Conservation (phyloP, 2,888 invertebrate genomes). For the Himalopsyche anomala region DNA sequence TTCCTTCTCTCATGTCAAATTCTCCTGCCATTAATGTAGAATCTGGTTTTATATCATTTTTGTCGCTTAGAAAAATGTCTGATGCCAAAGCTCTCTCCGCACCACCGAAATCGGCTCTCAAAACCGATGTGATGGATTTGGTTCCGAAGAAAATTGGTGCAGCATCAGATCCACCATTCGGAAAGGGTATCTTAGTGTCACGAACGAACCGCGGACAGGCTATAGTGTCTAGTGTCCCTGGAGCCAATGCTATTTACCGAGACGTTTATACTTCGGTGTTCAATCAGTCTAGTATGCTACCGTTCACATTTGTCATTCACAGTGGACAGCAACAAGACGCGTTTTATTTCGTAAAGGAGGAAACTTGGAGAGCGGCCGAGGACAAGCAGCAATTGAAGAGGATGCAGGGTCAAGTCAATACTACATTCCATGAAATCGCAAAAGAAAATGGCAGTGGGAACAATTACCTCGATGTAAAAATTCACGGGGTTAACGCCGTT, state of each 20-base stretch:
- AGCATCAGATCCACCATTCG: slow-evolving; percentile 92
- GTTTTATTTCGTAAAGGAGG: slow-evolving; percentile 95
- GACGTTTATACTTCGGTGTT: slow-evolving; percentile 96
- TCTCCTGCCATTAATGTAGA: slow-evolving; percentile 85
- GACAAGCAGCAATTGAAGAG: slow-evolving; percentile 93
- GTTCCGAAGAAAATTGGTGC: slow-evolving; percentile 87
- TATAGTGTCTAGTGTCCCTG: slow-evolving; percentile 90
- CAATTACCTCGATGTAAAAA: slow-evolving; percentile 90
- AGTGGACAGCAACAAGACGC: slow-evolving; percentile 94
- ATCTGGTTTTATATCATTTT: slow-evolving; percentile 89
- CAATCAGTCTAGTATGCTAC: slow-evolving; percentile 90
- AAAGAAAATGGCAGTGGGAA: slow-evolving; percentile 84
- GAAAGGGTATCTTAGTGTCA: slow-evolving; percentile 90
- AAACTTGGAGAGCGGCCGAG: slow-evolving; percentile 91
- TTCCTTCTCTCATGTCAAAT: slow-evolving; percentile 81
- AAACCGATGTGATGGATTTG: slow-evolving; percentile 86
- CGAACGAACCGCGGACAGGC: slow-evolving; percentile 87
- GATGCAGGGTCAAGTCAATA: slow-evolving; percentile 92
- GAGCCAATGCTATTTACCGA: slow-evolving; percentile 92
- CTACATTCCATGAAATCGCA: slow-evolving; percentile 90
- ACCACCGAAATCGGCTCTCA: slow-evolving; percentile 87
- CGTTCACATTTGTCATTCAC: slow-evolving; percentile 92
- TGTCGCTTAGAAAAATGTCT: slow-evolving; percentile 86
- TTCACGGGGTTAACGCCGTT: slow-evolving; percentile 92
- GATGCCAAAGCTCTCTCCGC: slow-evolving; percentile 86